Evolutionary conservation across 2,888 invertebrate genomes (phyloP), one percentile per base, ranked within the genome.

Genomic region (Dasypogon diadema): DNA sequence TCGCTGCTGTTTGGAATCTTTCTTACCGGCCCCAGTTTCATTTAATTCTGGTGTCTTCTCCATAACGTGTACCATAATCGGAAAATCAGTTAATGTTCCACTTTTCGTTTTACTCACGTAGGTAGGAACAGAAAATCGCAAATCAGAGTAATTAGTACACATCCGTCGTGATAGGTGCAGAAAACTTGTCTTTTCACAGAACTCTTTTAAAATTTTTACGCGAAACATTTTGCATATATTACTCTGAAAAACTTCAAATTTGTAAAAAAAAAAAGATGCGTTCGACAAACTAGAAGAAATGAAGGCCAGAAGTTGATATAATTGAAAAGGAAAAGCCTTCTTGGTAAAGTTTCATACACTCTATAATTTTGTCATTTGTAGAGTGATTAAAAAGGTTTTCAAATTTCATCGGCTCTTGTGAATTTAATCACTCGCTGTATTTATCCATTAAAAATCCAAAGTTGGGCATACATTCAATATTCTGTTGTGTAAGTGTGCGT

Each of bases 251-350:
- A 56, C 22, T 56, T 30, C 0, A 55, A 30, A 14, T 21, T 58
- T 14, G n/a, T 3, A 24, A 14, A 16, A 26, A 58, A 58, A 58
- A 58, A 58, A 16, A 30, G 24, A 24, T 58, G 56, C 56, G 14
- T n/a, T n/a, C n/a, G n/a, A n/a, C n/a, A n/a, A n/a, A n/a, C n/a
- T n/a, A n/a, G n/a, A n/a, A n/a, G n/a, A n/a, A n/a, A n/a, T n/a
- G n/a, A n/a, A n/a, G n/a, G n/a, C n/a, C n/a, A n/a, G n/a, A n/a
- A n/a, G n/a, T n/a, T n/a, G n/a, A n/a, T n/a, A n/a, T n/a, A n/a
- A n/a, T n/a, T n/a, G n/a, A n/a, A n/a, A n/a, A n/a, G n/a, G n/a
- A 58, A 58, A 58, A 30, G 24, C 30, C 16, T 58, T 4, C 58
- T 14, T 14, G 34, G 58, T 10, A 30, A 12, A 16, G 30, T 8